A percentile compares a stretch with the other conserved stretches of the same genome.
Conservation (phyloP, 2,113 vertebrate species). For the Canis aureus region DNA sequence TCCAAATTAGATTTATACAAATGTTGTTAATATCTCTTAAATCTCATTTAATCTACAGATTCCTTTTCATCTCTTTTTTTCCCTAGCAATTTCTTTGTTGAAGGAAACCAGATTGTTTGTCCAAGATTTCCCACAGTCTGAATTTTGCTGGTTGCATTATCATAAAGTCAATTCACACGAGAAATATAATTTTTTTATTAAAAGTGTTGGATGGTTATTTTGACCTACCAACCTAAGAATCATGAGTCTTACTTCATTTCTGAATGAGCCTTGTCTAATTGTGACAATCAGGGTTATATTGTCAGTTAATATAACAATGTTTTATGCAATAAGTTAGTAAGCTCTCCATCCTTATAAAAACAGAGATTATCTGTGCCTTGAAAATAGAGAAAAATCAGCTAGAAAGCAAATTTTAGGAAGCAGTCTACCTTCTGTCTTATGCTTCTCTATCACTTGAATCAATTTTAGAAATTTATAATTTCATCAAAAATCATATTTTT, state of each 20-base stretch:
- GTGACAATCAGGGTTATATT: neutral
- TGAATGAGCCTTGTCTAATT: neutral
- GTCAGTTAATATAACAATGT: neutral
- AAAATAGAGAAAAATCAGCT: neutral
- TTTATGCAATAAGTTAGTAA: neutral
- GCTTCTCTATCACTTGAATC: neutral
- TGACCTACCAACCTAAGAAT: neutral
- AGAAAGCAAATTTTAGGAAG: neutral
- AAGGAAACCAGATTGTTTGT: neutral
- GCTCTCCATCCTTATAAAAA: neutral
- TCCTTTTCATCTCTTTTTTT: neutral
- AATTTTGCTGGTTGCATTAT: neutral
- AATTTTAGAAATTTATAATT: neutral
- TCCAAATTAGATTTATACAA: neutral
- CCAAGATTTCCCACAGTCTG: neutral
- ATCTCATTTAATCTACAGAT: neutral
- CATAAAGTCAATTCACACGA: neutral
- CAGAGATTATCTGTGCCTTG: neutral
- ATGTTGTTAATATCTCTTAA: neutral
- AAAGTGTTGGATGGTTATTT: neutral
- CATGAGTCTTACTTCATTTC: neutral
- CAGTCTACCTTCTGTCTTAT: neutral
- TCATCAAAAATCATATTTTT: neutral
- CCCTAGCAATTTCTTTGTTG: neutral
- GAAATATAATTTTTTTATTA: neutral